Evolutionary conservation across 2,797 vertebrate species (phyloP).

Genomic region (Varecia variegata): DNA sequence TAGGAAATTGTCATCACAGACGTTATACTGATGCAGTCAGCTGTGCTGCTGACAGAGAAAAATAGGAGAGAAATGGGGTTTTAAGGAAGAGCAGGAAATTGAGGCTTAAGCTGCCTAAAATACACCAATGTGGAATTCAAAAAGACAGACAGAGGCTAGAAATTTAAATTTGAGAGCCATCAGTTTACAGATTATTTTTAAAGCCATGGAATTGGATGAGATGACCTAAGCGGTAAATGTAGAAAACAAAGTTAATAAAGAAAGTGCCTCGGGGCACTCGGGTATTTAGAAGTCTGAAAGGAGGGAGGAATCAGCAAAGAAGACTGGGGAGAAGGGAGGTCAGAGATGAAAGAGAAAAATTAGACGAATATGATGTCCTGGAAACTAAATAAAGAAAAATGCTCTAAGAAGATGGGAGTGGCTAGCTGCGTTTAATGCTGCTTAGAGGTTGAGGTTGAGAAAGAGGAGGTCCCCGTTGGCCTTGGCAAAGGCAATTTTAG

Average conservation of each 20-base stretch:
- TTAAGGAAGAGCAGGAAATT: not conserved
- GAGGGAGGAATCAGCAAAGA: not conserved
- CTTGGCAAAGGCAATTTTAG: slow-evolving; percentile 31
- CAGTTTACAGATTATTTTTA: slow-evolving; percentile 30
- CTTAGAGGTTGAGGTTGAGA: not conserved
- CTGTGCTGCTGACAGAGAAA: not conserved
- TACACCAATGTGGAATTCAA: not conserved
- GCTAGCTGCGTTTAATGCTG: not conserved
- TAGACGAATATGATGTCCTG: not conserved
- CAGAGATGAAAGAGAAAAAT: slow-evolving; percentile 20
- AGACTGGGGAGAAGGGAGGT: not conserved
- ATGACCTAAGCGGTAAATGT: not conserved
- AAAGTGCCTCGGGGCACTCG: not conserved
- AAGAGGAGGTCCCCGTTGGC: not conserved
- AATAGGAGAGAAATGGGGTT: not conserved
- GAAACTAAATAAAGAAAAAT: slow-evolving; percentile 47
- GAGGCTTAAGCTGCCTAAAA: not conserved
- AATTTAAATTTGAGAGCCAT: slow-evolving; percentile 6
- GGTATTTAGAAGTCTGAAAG: slow-evolving; percentile 27
- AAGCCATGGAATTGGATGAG: not conserved
- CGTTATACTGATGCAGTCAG: not conserved
- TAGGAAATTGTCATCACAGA: not conserved
- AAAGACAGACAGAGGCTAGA: not conserved
- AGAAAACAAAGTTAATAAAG: not conserved
- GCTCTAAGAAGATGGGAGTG: slow-evolving; percentile 35